Evolutionary conservation across 2,797 vertebrate species (phyloP).

Genomic region (Syngnathus acus): DNA sequence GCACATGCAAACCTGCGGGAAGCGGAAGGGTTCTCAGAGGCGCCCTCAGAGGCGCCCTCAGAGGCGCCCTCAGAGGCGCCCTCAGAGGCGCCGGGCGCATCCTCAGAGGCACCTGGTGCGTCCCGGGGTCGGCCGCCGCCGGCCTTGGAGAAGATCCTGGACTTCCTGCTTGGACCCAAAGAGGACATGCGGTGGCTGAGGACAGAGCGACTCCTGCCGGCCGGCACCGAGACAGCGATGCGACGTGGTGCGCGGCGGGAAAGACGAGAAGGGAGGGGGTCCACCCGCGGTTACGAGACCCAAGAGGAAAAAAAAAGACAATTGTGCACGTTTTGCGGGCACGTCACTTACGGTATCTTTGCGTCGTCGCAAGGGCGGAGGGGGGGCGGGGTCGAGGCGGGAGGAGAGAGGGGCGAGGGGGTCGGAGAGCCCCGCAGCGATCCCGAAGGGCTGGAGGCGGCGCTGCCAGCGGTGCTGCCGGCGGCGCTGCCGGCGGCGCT

Average conservation of each 20-base stretch:
- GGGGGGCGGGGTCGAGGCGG: constrained; percentile 5
- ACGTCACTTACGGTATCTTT: not conserved
- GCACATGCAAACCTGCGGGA: constrained; percentile 40
- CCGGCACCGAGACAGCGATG: not conserved
- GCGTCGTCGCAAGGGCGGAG: constrained; percentile 27
- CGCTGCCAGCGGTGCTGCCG: constrained; percentile 19
- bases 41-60: too few species aligned
- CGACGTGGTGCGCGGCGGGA: too few species aligned
- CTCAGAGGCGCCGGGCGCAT: not conserved
- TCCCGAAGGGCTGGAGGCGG: constrained; percentile 29
- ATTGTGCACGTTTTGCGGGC: too few species aligned
- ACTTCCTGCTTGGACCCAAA: constrained; percentile 48
- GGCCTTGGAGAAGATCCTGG: constrained; percentile 49
- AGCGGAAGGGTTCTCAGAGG: not conserved
- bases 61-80: too few species aligned
- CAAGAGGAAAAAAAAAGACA: not conserved
- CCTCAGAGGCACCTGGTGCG: too few species aligned
- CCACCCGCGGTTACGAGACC: not conserved
- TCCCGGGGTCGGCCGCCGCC: constrained; percentile 34
- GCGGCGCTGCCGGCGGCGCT: constrained; percentile 14
- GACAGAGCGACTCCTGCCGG: constrained; percentile 52
- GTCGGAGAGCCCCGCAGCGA: constrained; percentile 40
- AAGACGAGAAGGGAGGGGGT: not conserved
- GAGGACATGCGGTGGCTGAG: constrained; percentile 53
- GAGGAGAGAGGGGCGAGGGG: not conserved